Evolutionary conservation across 2,797 vertebrate genomes (phyloP).

Genomic region (Agapornis canus): DNA sequence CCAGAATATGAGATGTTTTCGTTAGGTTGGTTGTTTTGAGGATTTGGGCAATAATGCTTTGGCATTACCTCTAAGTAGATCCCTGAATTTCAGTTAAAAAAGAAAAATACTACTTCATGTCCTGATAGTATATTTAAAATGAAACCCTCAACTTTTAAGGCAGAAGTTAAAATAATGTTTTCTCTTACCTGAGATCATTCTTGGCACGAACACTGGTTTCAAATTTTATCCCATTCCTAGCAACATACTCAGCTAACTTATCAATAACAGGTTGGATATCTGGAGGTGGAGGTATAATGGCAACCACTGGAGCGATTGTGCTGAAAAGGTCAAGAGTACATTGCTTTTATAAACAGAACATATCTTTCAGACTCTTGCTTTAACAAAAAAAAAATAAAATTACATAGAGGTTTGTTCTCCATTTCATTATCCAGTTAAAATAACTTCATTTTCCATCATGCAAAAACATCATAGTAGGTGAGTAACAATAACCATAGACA

Average conservation of each 20-base stretch:
- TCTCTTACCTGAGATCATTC: conserved; percentile 91
- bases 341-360: neutral
- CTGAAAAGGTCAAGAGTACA: conserved; percentile 58
- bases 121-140: neutral
- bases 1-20: neutral
- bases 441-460: neutral
- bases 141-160: neutral
- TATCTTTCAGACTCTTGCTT: neutral
- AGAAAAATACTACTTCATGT: neutral
- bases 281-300: conserved; percentile 95
- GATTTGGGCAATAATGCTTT: neutral
- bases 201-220: conserved; percentile 96
- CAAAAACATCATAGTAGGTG: neutral
- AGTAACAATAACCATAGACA: neutral
- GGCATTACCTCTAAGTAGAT: neutral
- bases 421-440: neutral
- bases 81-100: neutral
- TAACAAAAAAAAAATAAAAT: neutral
- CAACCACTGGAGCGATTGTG: conserved; percentile 80
- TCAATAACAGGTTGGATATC: conserved; percentile 98
- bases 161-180: neutral
- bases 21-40: neutral
- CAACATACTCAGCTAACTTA: conserved; percentile 96
- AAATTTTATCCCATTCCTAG: conserved; percentile 94
- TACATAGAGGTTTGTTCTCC: neutral